Percentiles rank a stretch among this genome's conserved stretches.
Evolutionary conservation across 2,888 invertebrate genomes (phyloP).

Genomic region (Melipona beecheii): DNA sequence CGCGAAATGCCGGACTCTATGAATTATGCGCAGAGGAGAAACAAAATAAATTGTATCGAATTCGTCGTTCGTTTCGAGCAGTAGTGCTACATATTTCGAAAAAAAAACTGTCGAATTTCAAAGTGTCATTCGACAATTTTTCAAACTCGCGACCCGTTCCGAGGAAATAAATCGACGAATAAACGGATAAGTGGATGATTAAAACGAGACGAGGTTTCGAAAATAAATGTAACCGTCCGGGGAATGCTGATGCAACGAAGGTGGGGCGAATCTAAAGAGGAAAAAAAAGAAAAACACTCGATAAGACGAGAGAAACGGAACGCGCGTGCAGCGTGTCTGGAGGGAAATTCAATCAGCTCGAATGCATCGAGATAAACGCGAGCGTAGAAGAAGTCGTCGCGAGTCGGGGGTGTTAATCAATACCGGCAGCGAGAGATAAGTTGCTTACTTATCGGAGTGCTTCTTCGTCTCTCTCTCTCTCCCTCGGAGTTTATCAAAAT

Average conservation of each 20-base stretch:
- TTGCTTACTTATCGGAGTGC: conserved; percentile 32
- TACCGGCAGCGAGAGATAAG: conserved; percentile 44
- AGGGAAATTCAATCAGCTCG: conserved; percentile 62
- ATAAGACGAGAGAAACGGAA: conserved; percentile 32
- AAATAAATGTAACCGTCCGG: background rate
- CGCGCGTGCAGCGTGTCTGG: conserved; percentile 3
- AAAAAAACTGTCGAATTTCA: background rate
- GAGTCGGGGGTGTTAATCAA: conserved; percentile 52
- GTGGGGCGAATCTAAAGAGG: conserved; percentile 20
- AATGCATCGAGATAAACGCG: conserved; percentile 54
- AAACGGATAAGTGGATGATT: background rate
- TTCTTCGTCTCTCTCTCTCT: conserved; percentile 24
- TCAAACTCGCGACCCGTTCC: background rate
- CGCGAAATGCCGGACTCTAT: conserved; percentile 1
- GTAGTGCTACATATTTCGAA: too few species aligned
- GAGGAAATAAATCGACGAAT: background rate
- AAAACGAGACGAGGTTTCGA: background rate
- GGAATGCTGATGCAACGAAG: conserved; percentile 12
- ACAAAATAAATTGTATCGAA: conserved; percentile 24
- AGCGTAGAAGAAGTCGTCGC: conserved; percentile 49
- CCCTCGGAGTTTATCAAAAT: background rate
- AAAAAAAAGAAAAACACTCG: conserved; percentile 11
- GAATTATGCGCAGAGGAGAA: conserved; percentile 30
- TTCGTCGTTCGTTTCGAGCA: background rate
- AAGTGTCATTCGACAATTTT: background rate